These are phyloP conservation scores for Danionella dracula DNA, from an alignment of 2,797 vertebrate species.

Conservation along the genomic window DNA sequence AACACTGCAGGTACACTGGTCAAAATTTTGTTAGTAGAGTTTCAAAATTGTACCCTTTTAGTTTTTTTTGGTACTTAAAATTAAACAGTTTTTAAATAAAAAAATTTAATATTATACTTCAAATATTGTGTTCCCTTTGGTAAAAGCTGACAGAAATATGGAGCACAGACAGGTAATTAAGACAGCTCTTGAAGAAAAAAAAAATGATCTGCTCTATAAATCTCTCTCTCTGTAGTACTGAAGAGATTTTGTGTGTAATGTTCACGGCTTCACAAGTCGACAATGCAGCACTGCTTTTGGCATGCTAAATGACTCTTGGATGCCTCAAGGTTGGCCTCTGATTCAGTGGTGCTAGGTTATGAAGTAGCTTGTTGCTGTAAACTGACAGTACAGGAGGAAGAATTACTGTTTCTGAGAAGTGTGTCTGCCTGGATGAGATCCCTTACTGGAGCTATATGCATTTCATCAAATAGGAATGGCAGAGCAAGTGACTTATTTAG, in stretches of 20 bases:
- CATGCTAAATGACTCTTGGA: constrained; percentile 39
- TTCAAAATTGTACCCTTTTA: too few relatives aligned
- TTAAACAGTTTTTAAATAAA: too few relatives aligned
- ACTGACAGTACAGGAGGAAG: constrained; percentile 14
- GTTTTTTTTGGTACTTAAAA: too few relatives aligned
- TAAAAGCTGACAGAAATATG: too few relatives aligned
- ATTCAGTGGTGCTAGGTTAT: constrained; percentile 37
- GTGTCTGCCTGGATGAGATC: neutral
- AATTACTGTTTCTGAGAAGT: constrained; percentile 2
- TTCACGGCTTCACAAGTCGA: constrained; percentile 30
- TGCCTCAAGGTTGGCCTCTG: constrained; percentile 43
- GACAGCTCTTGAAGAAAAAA: neutral
- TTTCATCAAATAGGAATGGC: neutral
- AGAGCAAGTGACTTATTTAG: constrained; percentile 7
- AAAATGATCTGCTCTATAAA: neutral
- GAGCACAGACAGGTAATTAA: too few relatives aligned
- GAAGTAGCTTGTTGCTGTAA: constrained; percentile 25
- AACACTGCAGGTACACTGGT: too few relatives aligned
- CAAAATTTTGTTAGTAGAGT: too few relatives aligned
- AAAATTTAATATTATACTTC: too few relatives aligned
- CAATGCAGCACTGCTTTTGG: constrained; percentile 33
- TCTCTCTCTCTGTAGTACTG: neutral
- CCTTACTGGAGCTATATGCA: constrained; percentile 1
- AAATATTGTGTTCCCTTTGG: too few relatives aligned
- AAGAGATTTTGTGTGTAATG: constrained; percentile 7